Base-by-base conservation (phyloP, 2,888 invertebrate genomes). In the Elaeidobius kamerunicus region DNA sequence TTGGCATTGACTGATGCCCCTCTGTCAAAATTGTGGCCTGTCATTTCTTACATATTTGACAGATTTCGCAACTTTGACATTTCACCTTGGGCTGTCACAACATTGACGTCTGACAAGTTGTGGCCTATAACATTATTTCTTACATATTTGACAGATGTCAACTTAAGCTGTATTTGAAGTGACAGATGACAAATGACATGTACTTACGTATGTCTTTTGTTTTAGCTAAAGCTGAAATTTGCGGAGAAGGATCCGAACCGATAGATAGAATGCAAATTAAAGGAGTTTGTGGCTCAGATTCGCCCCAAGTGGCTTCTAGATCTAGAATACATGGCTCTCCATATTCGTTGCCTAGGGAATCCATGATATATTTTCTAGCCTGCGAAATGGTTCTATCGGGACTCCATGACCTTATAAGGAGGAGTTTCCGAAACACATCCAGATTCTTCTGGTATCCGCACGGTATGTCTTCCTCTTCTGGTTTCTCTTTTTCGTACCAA, bases 181-280 rank as follows among this genome's bases (percentile, higher is more conserved):
- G 9, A 9, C 23, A 6, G 23, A 23, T 23, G 23, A 23, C 23
- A 74, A 6, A 23, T 6, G 4, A 6, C 9, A 6, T 23, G 11
- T 30, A 72, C 83, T 78, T 76, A 93, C 93, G 79, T 51, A 90
- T 86, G 64, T 86, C 85, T 73, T 90, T 89, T 45, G 84, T 76
- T 74, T 95, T 96, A 1, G 96, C 92, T 40, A 96, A 74, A 7
- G 81, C 76, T 32, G 88, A 86, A 58, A 97, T 93, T 76, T 95
- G 93, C 7, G 91, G 86, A n/a, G 95, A 94, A 1, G 97, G 97
- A 76, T 97, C 97, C 0, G 95, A 95, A 1, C 97, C 96, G 64
- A 92, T 94, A 0, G 95, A 94, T 14, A 97, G 75, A 62, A 97
- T 86, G 65, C 96, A 96, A 61, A 95, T 86, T 16, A 97, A 80